Base-by-base conservation (phyloP, 2,797 vertebrate species). In the Borostomias antarcticus region DNA sequence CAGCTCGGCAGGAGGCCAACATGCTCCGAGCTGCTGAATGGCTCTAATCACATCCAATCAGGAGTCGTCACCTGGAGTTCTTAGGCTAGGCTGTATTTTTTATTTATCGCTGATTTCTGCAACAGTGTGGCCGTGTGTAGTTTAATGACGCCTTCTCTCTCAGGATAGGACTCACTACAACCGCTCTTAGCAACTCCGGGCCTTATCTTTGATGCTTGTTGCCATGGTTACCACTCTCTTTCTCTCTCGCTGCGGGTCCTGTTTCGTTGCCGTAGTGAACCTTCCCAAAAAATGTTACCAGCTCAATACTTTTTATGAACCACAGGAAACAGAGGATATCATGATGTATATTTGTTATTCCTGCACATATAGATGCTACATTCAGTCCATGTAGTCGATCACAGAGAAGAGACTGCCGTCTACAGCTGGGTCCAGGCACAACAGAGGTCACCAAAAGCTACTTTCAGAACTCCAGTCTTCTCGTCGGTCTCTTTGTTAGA, bases 211-310 rank as follows among this genome's bases (percentile, higher is more conserved):
- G 68, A 75, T 72, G 75, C 72, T 70, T 81, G 79, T 85, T 85
- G 70, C 83, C 70, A 82, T 82, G 79, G 83, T 82, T 83, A 85
- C 83, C 68, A 48, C 63, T 71, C 33, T 66, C 67, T 7, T 17
- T 33, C 68, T 47, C 63, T 71, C 33, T 66, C 67, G 4, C 8
- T 33, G 48, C 66, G 60, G 62, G 9, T 29, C 51, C 54, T 67
- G 68, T 64, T 62, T 40, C 37, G 15, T 63, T 74, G 62, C 62
- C 60, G 58, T 60, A 57, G 50, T 58, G 45, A 25, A 68, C 37
- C 58, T 72, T 75, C 70, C 53, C 63, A 66, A 60, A 65, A 69
- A 68, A 74, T 69, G 57, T 72, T 67, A 17, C 52, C 17, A 59
- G 21, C 57, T 47, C 35, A 58, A 47, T 60, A 57, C 74, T 74